Evolutionary conservation across 2,888 invertebrate species (phyloP), one percentile per base, ranked within the genome.

Genomic region (Odontomyia ornata): DNA sequence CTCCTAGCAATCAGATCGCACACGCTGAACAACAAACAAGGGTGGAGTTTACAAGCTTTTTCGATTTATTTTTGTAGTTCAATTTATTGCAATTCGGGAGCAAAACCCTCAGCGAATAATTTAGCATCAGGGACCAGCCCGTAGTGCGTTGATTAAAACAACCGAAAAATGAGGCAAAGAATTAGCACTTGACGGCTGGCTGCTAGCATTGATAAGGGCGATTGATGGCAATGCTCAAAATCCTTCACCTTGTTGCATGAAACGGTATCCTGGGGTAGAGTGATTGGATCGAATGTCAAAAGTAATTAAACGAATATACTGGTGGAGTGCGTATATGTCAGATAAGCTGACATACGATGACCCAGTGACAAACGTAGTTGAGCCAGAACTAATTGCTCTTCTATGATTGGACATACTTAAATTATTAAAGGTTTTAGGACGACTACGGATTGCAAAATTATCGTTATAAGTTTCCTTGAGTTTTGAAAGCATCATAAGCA

Each of bases 121-220:
- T 76, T 75, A 30, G 57, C 25, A 5, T 28, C 11, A 56, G 30
- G 56, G 62, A 23, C 27, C 47, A 69, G 57, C 52, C 36, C 23
- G 71, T 30, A 64, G 27, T 60, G 43, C 3, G 36, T 77, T 79
- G 77, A 79, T 79, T 77, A 77, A 77, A 77, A 71, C 69, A 76
- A 79, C 78, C 78, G 78, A 79, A 77, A 78, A 79, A 76, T 72
- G 77, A 79, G 71, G 64, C 46, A 72, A 65, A 46, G 77, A 79
- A 79, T 77, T 79, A 79, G 77, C 78, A 79, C 78, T 79, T 79
- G 77, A 65, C 57, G 73, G 47, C n/a, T 36, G 52, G 52, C 15
- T 64, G 28, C 18, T 25, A 47, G 46, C 15, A 69, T 30, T 30
- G 43, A 46, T 46, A 52, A 76, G 75, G 78, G 69, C 65, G 76